Base-by-base conservation (phyloP, 2,797 vertebrate genomes). In the Paramormyrops hopkinsi region DNA sequence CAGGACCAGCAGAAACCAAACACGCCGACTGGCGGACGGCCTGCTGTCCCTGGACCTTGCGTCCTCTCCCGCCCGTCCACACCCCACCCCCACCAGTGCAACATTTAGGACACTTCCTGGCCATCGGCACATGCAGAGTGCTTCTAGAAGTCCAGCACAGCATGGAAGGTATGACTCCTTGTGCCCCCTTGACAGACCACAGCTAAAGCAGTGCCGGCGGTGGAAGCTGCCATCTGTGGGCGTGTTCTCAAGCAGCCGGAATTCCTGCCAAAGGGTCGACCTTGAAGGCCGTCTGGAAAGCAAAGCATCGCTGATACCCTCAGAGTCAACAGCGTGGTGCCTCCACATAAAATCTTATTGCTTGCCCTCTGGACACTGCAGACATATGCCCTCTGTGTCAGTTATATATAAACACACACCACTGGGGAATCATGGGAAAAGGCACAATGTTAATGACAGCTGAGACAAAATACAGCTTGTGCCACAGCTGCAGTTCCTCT, bases 311-410 rank as follows among this genome's bases (percentile, higher is more conserved):
- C 50, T 25, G 46, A n/a, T 87, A 85, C 86, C 37, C 51, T 88
- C 48, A 89, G 53, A 46, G 65, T 87, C n/a, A 9, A 87, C 46
- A 48, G 86, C 22, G 14, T 53, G 51, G 54, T n/a, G 33, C 89
- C 86, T 69, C 51, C 2, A 69, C 86, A 85, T 85, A 89, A 54
- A 82, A 90, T 37, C 87, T 8, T 46, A 62, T 41, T 79, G 62
- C 62, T 59, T 59, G 51, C 89, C 87, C 83, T 48, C 73, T 56
- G 51, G 82, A 56, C 48, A 48, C 65, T 17, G 85, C 19, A 29
- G 87, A 86, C 79, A 86, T 76, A 33, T 54, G 62, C 29, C 79
- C 53, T 44, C 51, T 29, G 25, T 84, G 59, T 50, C 6, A 89
- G 44, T 44, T 41, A 73, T 50, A 79, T 17, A 76, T n/a, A 56